These are phyloP conservation scores for Antigone vipio DNA, from an alignment of 2,113 vertebrate genomes.

Conservation along the genomic window DNA sequence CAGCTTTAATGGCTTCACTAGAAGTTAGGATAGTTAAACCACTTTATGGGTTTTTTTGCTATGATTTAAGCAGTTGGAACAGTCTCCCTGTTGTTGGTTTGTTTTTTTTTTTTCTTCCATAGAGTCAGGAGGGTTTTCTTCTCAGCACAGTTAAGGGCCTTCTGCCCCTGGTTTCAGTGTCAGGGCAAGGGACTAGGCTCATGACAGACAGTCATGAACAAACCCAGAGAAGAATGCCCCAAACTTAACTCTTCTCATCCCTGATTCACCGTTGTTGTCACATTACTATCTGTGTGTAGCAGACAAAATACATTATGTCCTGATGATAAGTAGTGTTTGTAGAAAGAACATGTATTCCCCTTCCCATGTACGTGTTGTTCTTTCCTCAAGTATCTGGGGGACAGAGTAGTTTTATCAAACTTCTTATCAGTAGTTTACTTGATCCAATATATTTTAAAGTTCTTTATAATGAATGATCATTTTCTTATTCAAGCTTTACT, in stretches of 20 bases:
- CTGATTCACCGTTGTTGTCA: background rate
- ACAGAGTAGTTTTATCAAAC: background rate
- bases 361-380: background rate
- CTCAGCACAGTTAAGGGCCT: background rate
- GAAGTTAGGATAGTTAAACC: background rate
- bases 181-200: background rate
- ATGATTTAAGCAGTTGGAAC: background rate
- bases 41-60: background rate
- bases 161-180: background rate
- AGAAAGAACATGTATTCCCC: background rate
- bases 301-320: background rate
- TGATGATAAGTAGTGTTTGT: background rate
- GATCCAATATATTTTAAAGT: background rate
- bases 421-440: background rate
- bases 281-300: background rate
- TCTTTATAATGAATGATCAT: background rate
- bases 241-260: background rate
- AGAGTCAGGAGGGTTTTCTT: background rate
- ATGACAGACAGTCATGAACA: background rate
- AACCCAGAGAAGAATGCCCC: background rate
- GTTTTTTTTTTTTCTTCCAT: background rate
- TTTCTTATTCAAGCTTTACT: background rate
- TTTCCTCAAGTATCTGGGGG: background rate
- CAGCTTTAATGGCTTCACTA: background rate
- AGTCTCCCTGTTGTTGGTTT: background rate